Conservation (phyloP, 1,140 invertebrate genomes). For the Uloborus diversus region DNA sequence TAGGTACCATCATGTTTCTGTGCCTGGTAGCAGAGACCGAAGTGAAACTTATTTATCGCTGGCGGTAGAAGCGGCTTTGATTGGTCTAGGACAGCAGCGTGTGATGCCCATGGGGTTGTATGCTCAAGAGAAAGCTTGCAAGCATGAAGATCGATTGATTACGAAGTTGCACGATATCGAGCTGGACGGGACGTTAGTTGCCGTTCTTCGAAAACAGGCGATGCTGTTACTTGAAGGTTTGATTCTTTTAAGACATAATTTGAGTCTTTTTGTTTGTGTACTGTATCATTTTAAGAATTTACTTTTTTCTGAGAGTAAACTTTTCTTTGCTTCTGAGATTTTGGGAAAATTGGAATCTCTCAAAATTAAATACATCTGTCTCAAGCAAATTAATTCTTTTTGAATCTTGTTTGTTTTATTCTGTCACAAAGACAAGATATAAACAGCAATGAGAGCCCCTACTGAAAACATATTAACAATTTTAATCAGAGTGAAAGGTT, state of each 20-base stretch:
- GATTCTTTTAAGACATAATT: not conserved
- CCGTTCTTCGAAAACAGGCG: slow-evolving; percentile 69
- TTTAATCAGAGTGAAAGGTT: too few species aligned
- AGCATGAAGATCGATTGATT: slow-evolving; percentile 81
- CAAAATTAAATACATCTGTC: too few species aligned
- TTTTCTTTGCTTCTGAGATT: not conserved
- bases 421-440: too few species aligned
- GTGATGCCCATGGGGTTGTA: slow-evolving; percentile 81
- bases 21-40: slow-evolving; percentile 72
- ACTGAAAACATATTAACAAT: too few species aligned
- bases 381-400: too few species aligned
- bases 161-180: slow-evolving; percentile 79
- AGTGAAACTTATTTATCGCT: slow-evolving; percentile 81
- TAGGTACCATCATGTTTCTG: slow-evolving; percentile 77
- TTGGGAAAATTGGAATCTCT: too few species aligned
- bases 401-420: too few species aligned
- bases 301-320: not conserved
- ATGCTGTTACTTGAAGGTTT: slow-evolving; percentile 69
- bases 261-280: not conserved
- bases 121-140: slow-evolving; percentile 78
- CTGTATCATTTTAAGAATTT: not conserved
- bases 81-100: slow-evolving; percentile 78
- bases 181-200: slow-evolving; percentile 75
- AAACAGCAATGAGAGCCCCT: too few species aligned
- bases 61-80: slow-evolving; percentile 74